Base-by-base conservation (phyloP, 1,140 invertebrate species). In the Caerostris darwini region DNA sequence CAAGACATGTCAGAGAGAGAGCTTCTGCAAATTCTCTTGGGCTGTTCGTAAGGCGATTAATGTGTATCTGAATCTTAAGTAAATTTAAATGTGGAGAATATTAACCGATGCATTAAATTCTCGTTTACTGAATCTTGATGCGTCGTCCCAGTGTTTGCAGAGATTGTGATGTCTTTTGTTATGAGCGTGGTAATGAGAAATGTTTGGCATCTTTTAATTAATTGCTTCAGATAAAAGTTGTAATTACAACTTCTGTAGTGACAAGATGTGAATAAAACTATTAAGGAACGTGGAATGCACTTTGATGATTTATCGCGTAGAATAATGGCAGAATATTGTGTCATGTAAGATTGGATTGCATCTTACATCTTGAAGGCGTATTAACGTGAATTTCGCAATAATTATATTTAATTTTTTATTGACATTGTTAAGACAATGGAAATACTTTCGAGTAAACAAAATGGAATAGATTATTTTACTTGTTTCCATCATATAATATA, bases 31-130 rank as follows among this genome's bases (percentile, higher is more conserved):
- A 50, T 53, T 34, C 53, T 34, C 19, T 50, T 10, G 71, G 71
- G 3, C 12, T 34, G 19, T 77, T 77, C 71, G 71, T 77, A 77
- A 77, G 71, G 12, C 71, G 71, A 77, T 77, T 77, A 77, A 77
- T 77, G 71, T 14, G 34, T 77, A 77, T 77, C 71, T 50, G 71
- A 53, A 77, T 77, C 71, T 77, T 77, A 77, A 77, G 71, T 77
- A 77, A 77, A 77, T 77, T 77, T 77, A 77, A 77, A 77, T 77
- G 71, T 77, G 71, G 53, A 77, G 34, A 77, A 77, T 77, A 50
- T 77, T 53, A 77, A 77, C 34, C 53, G 19, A 77, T 77, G 71
- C 71, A 77, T 77, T 77, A 77, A 77, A 77, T 77, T 77, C 71
- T 77, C 71, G 71, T 77, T 77, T 77, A 77, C 61, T 67, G 61